These are phyloP conservation scores for Spea bombifrons DNA, from an alignment of 2,113 vertebrate genomes.

Conservation along the genomic window DNA sequence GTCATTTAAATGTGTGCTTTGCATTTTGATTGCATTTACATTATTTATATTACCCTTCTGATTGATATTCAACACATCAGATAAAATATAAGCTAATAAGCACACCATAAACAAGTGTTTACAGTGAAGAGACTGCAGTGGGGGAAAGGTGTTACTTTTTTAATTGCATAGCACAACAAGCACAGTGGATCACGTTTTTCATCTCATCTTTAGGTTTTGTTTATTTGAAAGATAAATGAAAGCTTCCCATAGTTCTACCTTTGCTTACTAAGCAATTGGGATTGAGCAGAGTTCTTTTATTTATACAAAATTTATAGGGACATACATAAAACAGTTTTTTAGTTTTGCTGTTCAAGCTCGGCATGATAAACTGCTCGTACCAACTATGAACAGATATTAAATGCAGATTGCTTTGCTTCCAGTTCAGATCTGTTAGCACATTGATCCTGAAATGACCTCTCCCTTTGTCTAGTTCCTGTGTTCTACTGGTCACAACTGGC, in stretches of 20 bases:
- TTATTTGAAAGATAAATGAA: not conserved
- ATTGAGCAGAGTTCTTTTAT: not conserved
- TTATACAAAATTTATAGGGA: not conserved
- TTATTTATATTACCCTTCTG: too few species aligned
- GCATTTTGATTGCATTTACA: too few species aligned
- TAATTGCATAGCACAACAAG: not conserved
- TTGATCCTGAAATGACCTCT: constrained; percentile 24
- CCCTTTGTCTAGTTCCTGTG: constrained; percentile 19
- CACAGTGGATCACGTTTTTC: not conserved
- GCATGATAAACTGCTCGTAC: constrained; percentile 16
- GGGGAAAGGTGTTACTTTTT: not conserved
- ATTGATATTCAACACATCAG: too few species aligned
- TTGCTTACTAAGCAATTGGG: not conserved
- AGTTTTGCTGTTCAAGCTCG: not conserved
- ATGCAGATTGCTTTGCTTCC: constrained; percentile 1
- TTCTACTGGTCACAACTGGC: constrained; percentile 25
- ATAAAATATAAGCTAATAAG: not conserved
- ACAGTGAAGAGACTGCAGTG: not conserved
- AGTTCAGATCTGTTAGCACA: constrained; percentile 27
- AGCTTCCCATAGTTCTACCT: not conserved
- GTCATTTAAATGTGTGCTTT: too few species aligned
- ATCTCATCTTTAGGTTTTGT: not conserved
- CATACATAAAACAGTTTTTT: constrained; percentile 4
- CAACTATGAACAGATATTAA: not conserved
- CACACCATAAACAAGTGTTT: not conserved